These are phyloP conservation scores for Lagria hirta DNA, from an alignment of 2,888 invertebrate genomes.

Conservation along the genomic window DNA sequence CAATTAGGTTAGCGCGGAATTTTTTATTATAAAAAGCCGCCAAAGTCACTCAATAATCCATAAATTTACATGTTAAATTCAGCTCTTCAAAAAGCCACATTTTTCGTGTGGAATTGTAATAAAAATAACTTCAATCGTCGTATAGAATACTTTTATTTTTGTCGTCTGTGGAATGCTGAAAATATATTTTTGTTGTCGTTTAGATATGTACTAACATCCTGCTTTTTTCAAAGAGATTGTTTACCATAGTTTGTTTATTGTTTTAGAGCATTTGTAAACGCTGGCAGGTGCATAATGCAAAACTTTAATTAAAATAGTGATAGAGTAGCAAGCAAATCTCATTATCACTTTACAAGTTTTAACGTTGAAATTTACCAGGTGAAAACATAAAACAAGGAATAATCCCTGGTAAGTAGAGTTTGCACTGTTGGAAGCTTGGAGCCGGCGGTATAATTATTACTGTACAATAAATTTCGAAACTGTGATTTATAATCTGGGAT, in stretches of 20 bases:
- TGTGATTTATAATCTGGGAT: too few relatives aligned
- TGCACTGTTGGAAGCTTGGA: too few relatives aligned
- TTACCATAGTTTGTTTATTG: too few relatives aligned
- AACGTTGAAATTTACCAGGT: conserved; percentile 19
- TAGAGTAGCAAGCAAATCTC: conserved; percentile 19
- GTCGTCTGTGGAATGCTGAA: conserved; percentile 10
- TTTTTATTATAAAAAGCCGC: conserved; percentile 9
- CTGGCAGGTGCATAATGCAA: too few relatives aligned
- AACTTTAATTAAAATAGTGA: conserved; percentile 22
- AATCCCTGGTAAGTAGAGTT: too few relatives aligned
- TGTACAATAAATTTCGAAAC: too few relatives aligned
- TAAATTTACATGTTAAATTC: conserved; percentile 4
- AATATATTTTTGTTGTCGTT: conserved; percentile 18
- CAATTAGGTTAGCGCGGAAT: conserved; percentile 10
- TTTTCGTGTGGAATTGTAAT: conserved; percentile 13
- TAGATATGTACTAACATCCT: too few relatives aligned
- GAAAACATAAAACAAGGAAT: too few relatives aligned
- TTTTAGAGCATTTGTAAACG: too few relatives aligned
- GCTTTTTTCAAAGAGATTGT: too few relatives aligned
- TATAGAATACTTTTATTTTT: conserved; percentile 13
- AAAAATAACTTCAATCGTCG: conserved; percentile 14
- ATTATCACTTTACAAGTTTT: conserved; percentile 24
- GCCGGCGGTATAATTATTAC: too few relatives aligned
- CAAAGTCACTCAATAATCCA: conserved; percentile 15
- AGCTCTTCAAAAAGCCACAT: conserved; percentile 6